Evolutionary conservation across 1,140 invertebrate species (phyloP), one percentile per base, ranked within the genome.

Genomic region (Conopomorpha cramerella): DNA sequence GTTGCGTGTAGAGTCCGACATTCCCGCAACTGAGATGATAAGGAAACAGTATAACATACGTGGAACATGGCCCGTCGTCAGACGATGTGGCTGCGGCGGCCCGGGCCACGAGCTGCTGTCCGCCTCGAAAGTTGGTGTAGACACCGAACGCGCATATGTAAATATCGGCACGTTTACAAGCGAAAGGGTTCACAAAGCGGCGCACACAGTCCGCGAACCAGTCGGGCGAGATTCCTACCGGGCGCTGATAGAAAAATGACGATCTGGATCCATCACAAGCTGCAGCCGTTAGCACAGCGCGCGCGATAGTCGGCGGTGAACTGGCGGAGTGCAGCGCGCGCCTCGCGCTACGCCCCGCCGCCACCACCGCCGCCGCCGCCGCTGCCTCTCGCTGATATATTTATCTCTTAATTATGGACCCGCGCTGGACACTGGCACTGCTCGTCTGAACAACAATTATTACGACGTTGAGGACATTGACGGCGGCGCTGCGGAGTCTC

Each of bases 141-240:
- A 74, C 63, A 70, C 62, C 66, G 61, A 72, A 59, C 60, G 63
- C 56, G 67, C 63, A 70, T 74, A 72, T 74, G 70, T 74, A 74
- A 74, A 74, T 74, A 74, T 74, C 66, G 70, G 61, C 67, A 74
- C 70, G 72, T 74, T 74, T 74, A 74, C 70, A 66, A 72, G 70
- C 70, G 67, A 74, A 74, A 72, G 70, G 70, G 70, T 74, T 74
- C 70, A 74, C 70, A 64, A 63, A 71, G 63, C 66, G 70, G 63
- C 70, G 66, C 67, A 68, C 68, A 63, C 62, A 55, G 65, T 58
- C 66, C 70, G 66, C 63, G 63, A 74, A 74, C 70, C 66, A 66
- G 70, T 74, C 56, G 63, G 61, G 66, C 60, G 65, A 74, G 66
- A 74, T 74, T 74, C 70, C 70, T 74, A 70, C 61, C 56, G 56